Conservation (phyloP, 2,113 vertebrate genomes). For the Oophaga pumilio region DNA sequence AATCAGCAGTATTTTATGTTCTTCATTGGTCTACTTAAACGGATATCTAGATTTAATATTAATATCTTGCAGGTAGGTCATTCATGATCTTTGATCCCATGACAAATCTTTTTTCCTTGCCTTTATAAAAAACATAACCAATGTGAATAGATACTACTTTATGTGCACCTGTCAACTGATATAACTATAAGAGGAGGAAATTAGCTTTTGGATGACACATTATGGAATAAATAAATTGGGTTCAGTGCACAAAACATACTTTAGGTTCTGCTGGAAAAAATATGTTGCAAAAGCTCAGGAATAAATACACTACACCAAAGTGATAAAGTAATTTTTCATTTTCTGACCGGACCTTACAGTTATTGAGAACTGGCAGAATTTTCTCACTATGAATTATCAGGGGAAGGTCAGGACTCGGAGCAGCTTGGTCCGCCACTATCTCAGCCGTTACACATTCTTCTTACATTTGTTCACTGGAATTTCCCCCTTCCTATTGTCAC, state of each 20-base stretch:
- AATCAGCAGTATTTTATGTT: no score
- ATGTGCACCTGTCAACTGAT: neutral
- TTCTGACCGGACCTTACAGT: neutral
- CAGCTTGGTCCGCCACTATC: neutral
- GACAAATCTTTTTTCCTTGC: neutral
- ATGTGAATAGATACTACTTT: neutral
- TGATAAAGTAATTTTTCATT: neutral
- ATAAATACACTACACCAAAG: neutral
- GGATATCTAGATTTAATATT: no score
- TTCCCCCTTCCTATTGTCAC: conserved; percentile 33
- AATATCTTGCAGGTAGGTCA: no score
- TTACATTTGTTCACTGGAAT: conserved; percentile 15
- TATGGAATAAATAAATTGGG: neutral
- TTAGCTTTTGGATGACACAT: neutral
- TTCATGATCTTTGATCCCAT: neutral
- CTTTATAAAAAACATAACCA: neutral
- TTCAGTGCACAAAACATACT: neutral
- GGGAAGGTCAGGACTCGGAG: neutral
- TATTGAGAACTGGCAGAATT: neutral
- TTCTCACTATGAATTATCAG: neutral
- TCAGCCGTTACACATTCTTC: neutral
- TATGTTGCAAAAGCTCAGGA: neutral
- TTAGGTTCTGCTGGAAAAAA: neutral
- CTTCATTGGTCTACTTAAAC: no score
- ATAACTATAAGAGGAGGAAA: neutral